These are phyloP conservation scores for Anolis carolinensis DNA, from an alignment of 2,113 vertebrate species.

Conservation along the genomic window DNA sequence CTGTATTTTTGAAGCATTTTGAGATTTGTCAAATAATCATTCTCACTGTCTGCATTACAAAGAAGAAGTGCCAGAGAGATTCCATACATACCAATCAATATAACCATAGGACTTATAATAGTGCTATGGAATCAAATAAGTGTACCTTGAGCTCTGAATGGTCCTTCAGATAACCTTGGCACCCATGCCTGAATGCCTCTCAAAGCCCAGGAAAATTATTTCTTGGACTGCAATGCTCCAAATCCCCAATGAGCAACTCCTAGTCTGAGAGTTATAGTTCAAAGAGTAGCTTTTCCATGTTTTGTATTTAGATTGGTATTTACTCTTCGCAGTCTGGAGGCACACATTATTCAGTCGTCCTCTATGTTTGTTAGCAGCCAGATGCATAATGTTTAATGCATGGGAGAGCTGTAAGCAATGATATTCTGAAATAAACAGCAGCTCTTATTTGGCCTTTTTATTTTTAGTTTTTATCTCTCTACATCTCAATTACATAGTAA, in stretches of 20 bases:
- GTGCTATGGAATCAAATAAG: not conserved
- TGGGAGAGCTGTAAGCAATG: rapidly evolving
- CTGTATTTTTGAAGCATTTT: not conserved
- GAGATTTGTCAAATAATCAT: not conserved
- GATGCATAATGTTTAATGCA: constrained; percentile 5
- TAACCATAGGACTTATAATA: not conserved
- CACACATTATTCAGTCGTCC: not conserved
- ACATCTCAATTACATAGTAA: constrained; percentile 67
- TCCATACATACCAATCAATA: not conserved
- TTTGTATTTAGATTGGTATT: not conserved
- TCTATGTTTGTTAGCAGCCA: constrained; percentile 6
- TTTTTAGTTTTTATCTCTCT: constrained; percentile 59
- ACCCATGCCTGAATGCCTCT: rapidly evolving
- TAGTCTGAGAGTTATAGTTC: not conserved
- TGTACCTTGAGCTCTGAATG: not conserved
- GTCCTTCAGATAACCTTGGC: rapidly evolving
- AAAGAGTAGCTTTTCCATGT: not conserved
- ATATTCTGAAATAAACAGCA: constrained; percentile 43
- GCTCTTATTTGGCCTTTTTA: constrained; percentile 45
- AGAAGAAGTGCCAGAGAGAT: too few species aligned
- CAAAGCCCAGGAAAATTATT: not conserved
- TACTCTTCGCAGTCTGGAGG: not conserved
- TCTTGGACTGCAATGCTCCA: not conserved
- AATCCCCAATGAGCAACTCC: not conserved
- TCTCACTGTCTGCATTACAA: not conserved